Conservation (phyloP, 2,888 invertebrate genomes). For the Clivina fossor region DNA sequence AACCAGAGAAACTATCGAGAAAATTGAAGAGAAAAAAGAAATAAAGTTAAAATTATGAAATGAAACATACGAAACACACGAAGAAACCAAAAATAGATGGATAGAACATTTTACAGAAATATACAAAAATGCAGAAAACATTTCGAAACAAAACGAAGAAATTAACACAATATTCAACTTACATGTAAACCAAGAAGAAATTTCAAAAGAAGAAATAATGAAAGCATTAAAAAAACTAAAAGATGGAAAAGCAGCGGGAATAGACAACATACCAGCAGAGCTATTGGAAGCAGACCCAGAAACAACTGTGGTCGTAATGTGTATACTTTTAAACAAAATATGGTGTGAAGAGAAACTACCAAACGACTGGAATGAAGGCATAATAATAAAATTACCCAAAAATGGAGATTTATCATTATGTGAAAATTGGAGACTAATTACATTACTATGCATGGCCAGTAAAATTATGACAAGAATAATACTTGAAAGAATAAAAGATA, state of each 20-base stretch:
- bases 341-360: background rate
- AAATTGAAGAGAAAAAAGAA: background rate
- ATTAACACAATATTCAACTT: too few relatives aligned
- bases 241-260: conserved; percentile 1
- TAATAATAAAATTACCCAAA: background rate
- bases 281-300: background rate
- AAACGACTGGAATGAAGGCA: background rate
- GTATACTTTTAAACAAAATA: conserved; percentile 1
- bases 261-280: conserved; percentile 6
- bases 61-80: background rate
- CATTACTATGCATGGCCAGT: background rate
- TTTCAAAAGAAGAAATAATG: background rate
- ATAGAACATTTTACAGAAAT: too few relatives aligned
- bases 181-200: conserved; percentile 8
- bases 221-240: background rate
- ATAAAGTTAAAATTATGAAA: background rate
- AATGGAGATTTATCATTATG: background rate
- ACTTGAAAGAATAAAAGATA: background rate
- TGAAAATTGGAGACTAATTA: background rate
- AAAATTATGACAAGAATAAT: conserved; percentile 7
- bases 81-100: too few relatives aligned
- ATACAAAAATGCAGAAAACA: too few relatives aligned
- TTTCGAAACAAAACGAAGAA: too few relatives aligned
- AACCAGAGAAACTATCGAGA: background rate
- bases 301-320: background rate